Evolutionary conservation across 2,888 invertebrate genomes (phyloP).

Genomic region (Ophion slaviceki): DNA sequence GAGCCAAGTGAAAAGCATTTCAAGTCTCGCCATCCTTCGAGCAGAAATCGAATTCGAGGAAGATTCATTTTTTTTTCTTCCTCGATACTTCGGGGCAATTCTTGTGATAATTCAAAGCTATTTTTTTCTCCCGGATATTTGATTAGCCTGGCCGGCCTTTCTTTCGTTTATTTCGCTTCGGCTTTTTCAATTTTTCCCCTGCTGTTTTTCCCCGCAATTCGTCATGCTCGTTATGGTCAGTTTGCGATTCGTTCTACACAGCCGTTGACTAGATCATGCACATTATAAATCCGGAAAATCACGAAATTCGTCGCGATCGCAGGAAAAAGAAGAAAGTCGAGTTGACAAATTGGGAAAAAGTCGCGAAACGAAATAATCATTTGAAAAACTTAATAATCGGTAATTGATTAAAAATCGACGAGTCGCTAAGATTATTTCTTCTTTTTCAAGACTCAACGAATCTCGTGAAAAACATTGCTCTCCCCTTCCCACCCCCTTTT

Average conservation of each 20-base stretch:
- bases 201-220: background rate
- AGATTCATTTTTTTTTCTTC: no score
- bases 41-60: no score
- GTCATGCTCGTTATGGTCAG: slow-evolving; percentile 47
- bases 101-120: no score
- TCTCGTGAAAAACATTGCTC: slow-evolving; percentile 39
- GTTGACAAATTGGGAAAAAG: no score
- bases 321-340: background rate
- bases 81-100: no score
- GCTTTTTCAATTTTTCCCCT: no score
- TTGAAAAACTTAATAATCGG: slow-evolving; percentile 24
- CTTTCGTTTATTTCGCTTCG: no score
- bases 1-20: no score
- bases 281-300: slow-evolving; percentile 39
- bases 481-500: slow-evolving; percentile 3
- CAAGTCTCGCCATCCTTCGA: no score
- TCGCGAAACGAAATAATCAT: background rate
- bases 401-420: slow-evolving; percentile 23
- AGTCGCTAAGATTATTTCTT: slow-evolving; percentile 46
- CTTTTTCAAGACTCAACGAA: slow-evolving; percentile 55
- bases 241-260: slow-evolving; percentile 48
- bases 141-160: no score
- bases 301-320: slow-evolving; percentile 49
- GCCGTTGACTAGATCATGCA: slow-evolving; percentile 59
- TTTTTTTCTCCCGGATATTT: no score